These are phyloP conservation scores for Hycleus cichorii DNA, from an alignment of 1,140 invertebrate genomes.

Conservation along the genomic window DNA sequence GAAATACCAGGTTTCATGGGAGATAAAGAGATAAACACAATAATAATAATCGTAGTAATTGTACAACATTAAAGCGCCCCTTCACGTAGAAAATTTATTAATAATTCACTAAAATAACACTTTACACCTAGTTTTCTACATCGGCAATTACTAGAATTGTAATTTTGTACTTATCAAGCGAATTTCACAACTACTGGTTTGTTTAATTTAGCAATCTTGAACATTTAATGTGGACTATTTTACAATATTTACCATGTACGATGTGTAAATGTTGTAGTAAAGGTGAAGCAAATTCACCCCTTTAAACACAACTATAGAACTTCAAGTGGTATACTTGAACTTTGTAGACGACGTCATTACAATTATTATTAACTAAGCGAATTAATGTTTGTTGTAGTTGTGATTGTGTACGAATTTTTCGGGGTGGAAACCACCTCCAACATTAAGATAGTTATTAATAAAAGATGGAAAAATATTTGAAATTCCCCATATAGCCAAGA, in stretches of 20 bases:
- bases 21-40: neutral
- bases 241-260: constrained; percentile 24
- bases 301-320: neutral
- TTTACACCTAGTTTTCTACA: constrained; percentile 13
- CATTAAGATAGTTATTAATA: too few species aligned
- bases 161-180: constrained; percentile 22
- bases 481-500: constrained; percentile 2
- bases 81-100: constrained; percentile 8
- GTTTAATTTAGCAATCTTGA: constrained; percentile 28
- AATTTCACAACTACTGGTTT: constrained; percentile 19
- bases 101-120: constrained; percentile 6
- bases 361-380: constrained; percentile 15
- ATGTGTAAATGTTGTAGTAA: constrained; percentile 18
- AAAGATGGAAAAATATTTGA: too few species aligned
- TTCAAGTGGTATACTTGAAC: neutral
- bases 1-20: constrained; percentile 20
- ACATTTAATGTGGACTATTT: constrained; percentile 15
- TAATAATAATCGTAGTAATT: too few species aligned
- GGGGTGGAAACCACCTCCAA: too few species aligned
- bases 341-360: neutral
- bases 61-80: neutral
- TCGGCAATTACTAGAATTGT: constrained; percentile 18
- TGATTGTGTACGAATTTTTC: too few species aligned
- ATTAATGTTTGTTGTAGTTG: constrained; percentile 6
- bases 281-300: too few species aligned